Base-by-base conservation (phyloP, 2,113 vertebrate species). In the Microcebus ravelobensis region DNA sequence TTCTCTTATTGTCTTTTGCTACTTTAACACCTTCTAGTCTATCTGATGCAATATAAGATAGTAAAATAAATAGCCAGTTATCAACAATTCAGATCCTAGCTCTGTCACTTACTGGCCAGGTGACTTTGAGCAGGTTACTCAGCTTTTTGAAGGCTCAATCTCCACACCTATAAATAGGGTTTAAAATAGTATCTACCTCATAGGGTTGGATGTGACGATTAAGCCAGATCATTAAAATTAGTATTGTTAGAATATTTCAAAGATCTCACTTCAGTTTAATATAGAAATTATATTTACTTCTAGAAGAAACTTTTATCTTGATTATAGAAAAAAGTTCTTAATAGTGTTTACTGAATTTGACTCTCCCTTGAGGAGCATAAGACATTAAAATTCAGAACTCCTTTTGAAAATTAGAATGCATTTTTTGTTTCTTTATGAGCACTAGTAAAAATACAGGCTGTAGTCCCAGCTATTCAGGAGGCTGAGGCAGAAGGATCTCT, bases 321-420 rank as follows among this genome's bases (percentile, higher is more conserved):
- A 68, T 82, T 81, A 48, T 59, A 76, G 42, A 76, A 25, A 92
- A 1, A 18, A n/a, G 14, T 50, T 90, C 48, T 34, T 94, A 12
- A 55, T 61, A 42, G 15, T 71, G 31, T 67, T 68, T 34, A 82
- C 18, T 57, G 27, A 87, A 82, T 67, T 87, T 42, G 55, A 8
- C 59, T 57, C 39, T 88, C 87, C 67, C 39, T 87, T 87, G 48
- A 74, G 42, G 68, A 70, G 23, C 12, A 25, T 71, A 73, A 73
- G 3, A 39, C 27, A 67, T 76, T 67, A 74, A 92, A 92, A 92
- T 74, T 74, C 11, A 82, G 12, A 59, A 36, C 23, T 65, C 31
- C 27, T 83, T 95, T 82, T 88, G 90, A 76, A 83, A 95, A 92
- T 59, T 83, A 23, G 27, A 67, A 73, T 39, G 29, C 10, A 39